phyloP scores from a whole-genome alignment of 2,888 invertebrate genomes.

The Drosophila nr. perissopoda region DNA sequence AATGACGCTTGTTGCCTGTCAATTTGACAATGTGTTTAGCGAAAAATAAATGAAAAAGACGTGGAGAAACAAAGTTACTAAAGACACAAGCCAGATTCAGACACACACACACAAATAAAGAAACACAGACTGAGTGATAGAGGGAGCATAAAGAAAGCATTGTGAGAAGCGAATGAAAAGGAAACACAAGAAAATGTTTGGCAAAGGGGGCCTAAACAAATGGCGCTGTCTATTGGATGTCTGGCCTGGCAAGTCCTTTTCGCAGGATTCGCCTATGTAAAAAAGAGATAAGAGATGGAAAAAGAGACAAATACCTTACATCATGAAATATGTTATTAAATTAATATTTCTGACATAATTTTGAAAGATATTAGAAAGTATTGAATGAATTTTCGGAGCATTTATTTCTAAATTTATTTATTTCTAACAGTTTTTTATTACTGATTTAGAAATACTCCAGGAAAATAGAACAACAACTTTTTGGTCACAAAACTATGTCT shows the following conservation, averaged over 20 bases:
- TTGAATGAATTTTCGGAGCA: neutral
- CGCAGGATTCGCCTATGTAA: constrained; percentile 3
- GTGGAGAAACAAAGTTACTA: constrained; percentile 5
- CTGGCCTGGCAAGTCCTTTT: constrained; percentile 34
- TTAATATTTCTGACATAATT: neutral
- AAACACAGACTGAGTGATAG: neutral
- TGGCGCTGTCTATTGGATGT: constrained; percentile 55
- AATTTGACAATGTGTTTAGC: constrained; percentile 69
- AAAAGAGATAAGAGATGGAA: neutral
- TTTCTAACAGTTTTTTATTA: neutral
- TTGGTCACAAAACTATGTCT: neutral
- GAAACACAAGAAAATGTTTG: constrained; percentile 29
- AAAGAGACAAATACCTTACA: neutral
- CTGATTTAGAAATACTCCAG: neutral
- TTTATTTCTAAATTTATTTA: neutral
- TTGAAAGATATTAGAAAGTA: neutral
- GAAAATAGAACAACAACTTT: neutral
- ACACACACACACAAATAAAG: constrained; percentile 9
- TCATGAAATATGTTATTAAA: neutral
- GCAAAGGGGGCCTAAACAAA: constrained; percentile 43
- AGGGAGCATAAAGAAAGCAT: neutral
- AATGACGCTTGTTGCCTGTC: constrained; percentile 71
- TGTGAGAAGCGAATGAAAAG: neutral
- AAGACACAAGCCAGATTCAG: constrained; percentile 13
- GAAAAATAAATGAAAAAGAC: constrained; percentile 18